Evolutionary conservation across 2,797 vertebrate genomes (phyloP).

Genomic region (Notamacropus eugenii): DNA sequence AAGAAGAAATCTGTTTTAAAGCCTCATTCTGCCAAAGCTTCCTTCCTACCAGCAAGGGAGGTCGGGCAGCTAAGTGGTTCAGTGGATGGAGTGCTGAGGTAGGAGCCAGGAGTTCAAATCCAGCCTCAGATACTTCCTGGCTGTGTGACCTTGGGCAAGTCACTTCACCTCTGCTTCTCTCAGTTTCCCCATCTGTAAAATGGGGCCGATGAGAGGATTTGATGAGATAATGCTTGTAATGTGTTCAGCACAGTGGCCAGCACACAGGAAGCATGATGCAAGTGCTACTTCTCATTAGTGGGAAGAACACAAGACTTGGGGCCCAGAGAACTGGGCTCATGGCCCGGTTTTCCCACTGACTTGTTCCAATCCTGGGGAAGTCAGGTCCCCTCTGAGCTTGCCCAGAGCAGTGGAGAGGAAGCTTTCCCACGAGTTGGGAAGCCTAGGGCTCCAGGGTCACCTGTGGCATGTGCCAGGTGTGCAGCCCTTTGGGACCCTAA

Average conservation of each 20-base stretch:
- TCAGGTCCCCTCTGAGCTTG: background rate
- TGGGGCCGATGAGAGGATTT: no score
- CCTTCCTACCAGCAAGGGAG: no score
- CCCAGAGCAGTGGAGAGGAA: background rate
- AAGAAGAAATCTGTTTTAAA: background rate
- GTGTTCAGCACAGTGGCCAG: background rate
- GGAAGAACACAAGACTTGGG: background rate
- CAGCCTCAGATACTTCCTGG: background rate
- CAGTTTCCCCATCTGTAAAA: no score
- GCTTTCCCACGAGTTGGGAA: background rate
- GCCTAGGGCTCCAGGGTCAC: no score
- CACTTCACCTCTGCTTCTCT: no score
- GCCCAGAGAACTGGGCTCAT: background rate
- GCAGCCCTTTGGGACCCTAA: no score
- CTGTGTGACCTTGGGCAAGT: background rate
- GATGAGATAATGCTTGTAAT: background rate
- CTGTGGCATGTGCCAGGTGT: no score
- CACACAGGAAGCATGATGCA: background rate
- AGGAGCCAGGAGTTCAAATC: background rate
- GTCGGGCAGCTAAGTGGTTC: no score
- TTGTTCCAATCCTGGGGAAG: background rate
- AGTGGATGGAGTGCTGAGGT: no score
- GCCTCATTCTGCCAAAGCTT: background rate
- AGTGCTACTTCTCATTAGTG: background rate
- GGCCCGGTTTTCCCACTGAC: background rate